Percentiles rank a stretch among this genome's conserved stretches.
Evolutionary conservation across 2,797 vertebrate genomes (phyloP).

Genomic region (Acanthiza pusilla): DNA sequence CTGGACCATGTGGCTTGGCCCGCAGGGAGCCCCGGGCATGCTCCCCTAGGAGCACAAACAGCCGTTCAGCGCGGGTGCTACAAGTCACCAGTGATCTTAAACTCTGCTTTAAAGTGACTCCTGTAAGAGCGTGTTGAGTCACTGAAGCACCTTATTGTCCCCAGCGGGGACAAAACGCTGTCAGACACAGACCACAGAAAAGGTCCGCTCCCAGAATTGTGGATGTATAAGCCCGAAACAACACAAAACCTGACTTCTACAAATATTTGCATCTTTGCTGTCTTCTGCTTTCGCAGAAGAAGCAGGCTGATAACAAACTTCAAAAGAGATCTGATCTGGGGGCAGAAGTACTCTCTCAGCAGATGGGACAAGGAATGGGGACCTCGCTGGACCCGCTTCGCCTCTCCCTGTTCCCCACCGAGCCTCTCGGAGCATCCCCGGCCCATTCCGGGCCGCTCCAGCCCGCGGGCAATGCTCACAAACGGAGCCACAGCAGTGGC

Average conservation of each 20-base stretch:
- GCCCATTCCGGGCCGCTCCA: neutral
- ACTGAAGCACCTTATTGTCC: neutral
- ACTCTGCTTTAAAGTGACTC: neutral
- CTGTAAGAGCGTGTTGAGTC: neutral
- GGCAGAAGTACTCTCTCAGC: neutral
- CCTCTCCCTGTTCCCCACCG: neutral
- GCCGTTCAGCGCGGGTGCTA: neutral
- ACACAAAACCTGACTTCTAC: neutral
- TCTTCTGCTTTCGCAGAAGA: neutral
- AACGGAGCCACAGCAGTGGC: accelerated
- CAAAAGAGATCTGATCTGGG: neutral
- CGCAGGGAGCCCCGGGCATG: neutral
- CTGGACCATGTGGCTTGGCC: neutral
- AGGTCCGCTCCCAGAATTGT: neutral
- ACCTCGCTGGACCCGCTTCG: neutral
- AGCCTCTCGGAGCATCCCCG: neutral
- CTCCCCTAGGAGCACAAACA: neutral
- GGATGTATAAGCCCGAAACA: neutral
- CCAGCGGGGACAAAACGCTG: neutral
- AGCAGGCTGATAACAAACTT: neutral
- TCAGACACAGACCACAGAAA: neutral
- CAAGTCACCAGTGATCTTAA: neutral
- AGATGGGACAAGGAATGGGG: neutral
- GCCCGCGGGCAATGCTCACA: neutral
- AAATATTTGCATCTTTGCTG: neutral